Evolutionary conservation across 2,113 vertebrate genomes (phyloP), one percentile per base, ranked within the genome.

Genomic region (Sinocyclocheilus maitianheensis): DNA sequence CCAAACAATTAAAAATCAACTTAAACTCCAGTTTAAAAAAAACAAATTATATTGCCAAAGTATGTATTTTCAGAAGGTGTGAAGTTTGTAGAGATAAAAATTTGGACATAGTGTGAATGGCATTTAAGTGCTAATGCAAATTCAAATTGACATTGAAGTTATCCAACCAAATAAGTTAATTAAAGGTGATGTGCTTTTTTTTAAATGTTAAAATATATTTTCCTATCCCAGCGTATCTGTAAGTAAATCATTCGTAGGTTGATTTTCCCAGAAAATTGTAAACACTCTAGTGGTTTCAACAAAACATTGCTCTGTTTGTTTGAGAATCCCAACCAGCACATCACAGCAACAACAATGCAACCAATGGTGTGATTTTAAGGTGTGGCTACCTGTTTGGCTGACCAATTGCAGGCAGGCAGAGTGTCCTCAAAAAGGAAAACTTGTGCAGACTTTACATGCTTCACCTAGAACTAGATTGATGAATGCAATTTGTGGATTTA

Each of bases 221-320:
- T 62, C 34, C 34, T 40, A n/a, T 55, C 20, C 30, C 51, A 62
- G 5, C 55, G 14, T 16, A 62, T 80, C 55, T 62, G 12, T n/a
- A 43, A 79, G 20, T 74, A 43, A 58, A 60, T 62, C 77, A 80
- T 75, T 75, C 40, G 6, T 48, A 43, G 20, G 22, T 60, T 24
- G 55, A 60, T 43, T 78, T 20, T 58, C 76, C 4, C 18, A n/a
- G 51, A 78, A 55, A 78, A 58, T 2, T 22, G 5, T 62, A 60
- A 60, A n/a, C 34, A 79, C 30, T 79, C 0, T 69, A 6, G 30
- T 60, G 18, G 26, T 55, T 79, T 79, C 30, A n/a, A 79, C 30
- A n/a, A 79, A 62, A 79, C 30, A n/a, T 75, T 46, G 20, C 20
- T 60, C 55, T 63, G 55, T 43, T 80, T 80, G 22, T 80, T 80